Base-by-base conservation (phyloP, 2,797 vertebrate genomes). In the Caiman crocodilus region DNA sequence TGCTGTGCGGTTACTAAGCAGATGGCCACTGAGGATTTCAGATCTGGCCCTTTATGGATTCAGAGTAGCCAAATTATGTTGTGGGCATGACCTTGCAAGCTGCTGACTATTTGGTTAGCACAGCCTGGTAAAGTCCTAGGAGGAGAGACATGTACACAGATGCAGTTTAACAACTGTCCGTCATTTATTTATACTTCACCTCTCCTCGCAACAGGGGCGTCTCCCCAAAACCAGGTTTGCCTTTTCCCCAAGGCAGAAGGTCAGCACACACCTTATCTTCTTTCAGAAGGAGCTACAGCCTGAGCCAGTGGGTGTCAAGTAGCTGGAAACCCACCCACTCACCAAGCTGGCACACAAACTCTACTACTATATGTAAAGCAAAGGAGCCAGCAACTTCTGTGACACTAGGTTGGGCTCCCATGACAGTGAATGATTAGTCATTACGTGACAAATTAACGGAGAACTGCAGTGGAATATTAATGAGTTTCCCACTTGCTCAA, bases 401-500 rank as follows among this genome's bases (percentile, higher is more conserved):
- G 67, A 42, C 87, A 15, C 88, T 30, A 91, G 90, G 90, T 94
- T 95, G 84, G 93, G 87, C 60, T 90, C 67, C 67, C 7, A 42
- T 78, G 93, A 79, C 2, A 60, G 67, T 69, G 95, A 90, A 86
- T 28, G 92, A 92, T 93, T 59, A 2, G 83, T 80, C 42, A 7
- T 57, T 77, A 32, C 73, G 14, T 95, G 94, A 95, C 88, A 84
- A 84, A 92, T 10, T 90, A 94, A 88, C n/a, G 0, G 0, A 78
- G 88, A 63, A n/a, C 75, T 82, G 35, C 10, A 0, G 76, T 86
- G 92, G 30, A 81, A 35, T 87, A 90, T 81, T 87, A 61, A 32
- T 64, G 21, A 61, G 76, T 71, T 94, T 93, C 86, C 91, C 93
- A 93, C 93, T 93, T 87, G 83, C 93, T 95, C 1, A 1, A 61